Conservation (phyloP, 2,888 invertebrate species). For the Meteorus colon region DNA sequence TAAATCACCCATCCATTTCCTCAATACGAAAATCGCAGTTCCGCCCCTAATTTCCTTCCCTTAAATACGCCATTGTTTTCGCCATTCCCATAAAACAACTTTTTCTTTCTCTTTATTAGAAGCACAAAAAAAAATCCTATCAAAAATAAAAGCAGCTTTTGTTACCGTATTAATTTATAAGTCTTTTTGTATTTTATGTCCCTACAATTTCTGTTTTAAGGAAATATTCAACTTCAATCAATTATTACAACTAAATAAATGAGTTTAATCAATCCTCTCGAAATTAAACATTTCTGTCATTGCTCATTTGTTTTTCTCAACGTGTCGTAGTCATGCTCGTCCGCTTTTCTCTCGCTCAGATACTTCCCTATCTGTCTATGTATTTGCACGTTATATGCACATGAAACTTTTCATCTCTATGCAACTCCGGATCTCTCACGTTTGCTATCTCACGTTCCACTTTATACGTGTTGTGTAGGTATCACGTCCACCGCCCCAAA, state of each 20-base stretch:
- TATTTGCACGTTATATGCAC: conserved; percentile 33
- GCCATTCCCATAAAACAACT: background rate
- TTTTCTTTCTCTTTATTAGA: background rate
- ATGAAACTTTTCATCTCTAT: conserved; percentile 45
- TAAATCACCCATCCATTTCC: conserved; percentile 12
- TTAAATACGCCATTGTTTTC: background rate
- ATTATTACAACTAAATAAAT: too few species aligned
- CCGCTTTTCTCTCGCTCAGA: background rate
- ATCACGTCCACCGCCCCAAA: background rate
- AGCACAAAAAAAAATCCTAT: background rate
- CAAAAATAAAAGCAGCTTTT: background rate
- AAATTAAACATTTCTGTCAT: background rate
- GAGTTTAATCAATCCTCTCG: too few species aligned
- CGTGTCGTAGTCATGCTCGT: background rate
- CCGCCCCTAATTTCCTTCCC: conserved; percentile 14
- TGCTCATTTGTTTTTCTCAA: background rate
- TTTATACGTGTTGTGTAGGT: conserved; percentile 10
- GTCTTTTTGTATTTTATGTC: background rate
- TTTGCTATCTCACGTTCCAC: conserved; percentile 41
- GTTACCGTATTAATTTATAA: background rate
- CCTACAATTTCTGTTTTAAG: background rate
- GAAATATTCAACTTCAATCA: background rate
- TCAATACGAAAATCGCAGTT: conserved; percentile 2
- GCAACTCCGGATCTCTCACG: conserved; percentile 43
- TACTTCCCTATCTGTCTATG: background rate